These are phyloP conservation scores for Limenitis camilla DNA, from an alignment of 2,888 invertebrate species.

Conservation along the genomic window DNA sequence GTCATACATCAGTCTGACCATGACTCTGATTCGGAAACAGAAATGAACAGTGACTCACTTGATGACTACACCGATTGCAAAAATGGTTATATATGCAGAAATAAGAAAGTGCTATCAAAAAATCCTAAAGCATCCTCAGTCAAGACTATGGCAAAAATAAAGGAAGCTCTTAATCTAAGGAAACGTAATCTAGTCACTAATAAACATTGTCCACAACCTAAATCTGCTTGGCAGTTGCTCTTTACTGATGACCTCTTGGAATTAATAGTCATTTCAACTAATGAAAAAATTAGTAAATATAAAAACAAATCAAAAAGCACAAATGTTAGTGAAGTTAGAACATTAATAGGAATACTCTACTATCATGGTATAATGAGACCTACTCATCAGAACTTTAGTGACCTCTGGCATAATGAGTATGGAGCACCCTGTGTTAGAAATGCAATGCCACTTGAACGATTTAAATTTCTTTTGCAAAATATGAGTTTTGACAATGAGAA, in stretches of 20 bases:
- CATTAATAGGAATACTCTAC: slow-evolving; percentile 60
- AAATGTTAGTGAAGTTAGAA: slow-evolving; percentile 51
- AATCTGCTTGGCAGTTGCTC: slow-evolving; percentile 57
- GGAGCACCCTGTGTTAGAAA: slow-evolving; percentile 48
- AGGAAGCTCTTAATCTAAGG: slow-evolving; percentile 34
- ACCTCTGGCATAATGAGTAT: slow-evolving; percentile 55
- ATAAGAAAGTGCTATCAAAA: slow-evolving; percentile 43
- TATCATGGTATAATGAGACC: slow-evolving; percentile 61
- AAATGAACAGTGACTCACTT: slow-evolving; percentile 42
- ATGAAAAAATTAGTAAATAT: slow-evolving; percentile 47
- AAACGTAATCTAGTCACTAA: slow-evolving; percentile 36
- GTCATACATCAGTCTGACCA: slow-evolving; percentile 56
- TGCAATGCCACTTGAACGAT: slow-evolving; percentile 54
- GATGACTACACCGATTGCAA: slow-evolving; percentile 43
- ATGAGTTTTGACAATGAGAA: slow-evolving; percentile 49
- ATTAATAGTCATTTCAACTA: slow-evolving; percentile 56
- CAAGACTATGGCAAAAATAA: slow-evolving; percentile 34
- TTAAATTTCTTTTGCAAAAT: slow-evolving; percentile 54
- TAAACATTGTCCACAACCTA: slow-evolving; percentile 42
- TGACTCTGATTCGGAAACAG: slow-evolving; percentile 57
- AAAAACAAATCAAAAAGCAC: slow-evolving; percentile 33
- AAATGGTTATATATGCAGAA: slow-evolving; percentile 50
- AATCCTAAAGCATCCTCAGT: slow-evolving; percentile 36
- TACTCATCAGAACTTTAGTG: slow-evolving; percentile 50
- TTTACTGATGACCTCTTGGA: slow-evolving; percentile 60